Conservation (phyloP, 2,113 vertebrate genomes). For the Ceyx cyanopectus region DNA sequence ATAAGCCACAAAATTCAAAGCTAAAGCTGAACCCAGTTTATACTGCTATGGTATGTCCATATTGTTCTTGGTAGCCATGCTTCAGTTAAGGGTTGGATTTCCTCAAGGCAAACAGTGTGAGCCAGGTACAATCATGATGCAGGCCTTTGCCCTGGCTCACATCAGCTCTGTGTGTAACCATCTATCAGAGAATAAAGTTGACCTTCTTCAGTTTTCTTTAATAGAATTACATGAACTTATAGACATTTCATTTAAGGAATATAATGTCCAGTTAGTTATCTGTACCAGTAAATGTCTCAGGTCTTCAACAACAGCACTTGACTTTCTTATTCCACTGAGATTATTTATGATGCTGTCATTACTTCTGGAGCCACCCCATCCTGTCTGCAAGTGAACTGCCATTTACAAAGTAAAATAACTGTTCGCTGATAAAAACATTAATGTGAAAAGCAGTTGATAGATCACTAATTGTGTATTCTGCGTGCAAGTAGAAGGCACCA, state of each 20-base stretch:
- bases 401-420: background rate
- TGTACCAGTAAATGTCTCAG: background rate
- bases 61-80: background rate
- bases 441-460: background rate
- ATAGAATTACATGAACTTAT: background rate
- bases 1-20: background rate
- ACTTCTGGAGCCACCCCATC: background rate
- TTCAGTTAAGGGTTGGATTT: background rate
- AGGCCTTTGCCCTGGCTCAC: background rate
- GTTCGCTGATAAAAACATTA: background rate
- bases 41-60: background rate
- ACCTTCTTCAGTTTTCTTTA: background rate
- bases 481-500: background rate
- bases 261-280: background rate
- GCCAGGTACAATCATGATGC: background rate
- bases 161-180: fast-evolving
- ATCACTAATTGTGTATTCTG: background rate
- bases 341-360: background rate
- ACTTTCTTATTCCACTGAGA: background rate
- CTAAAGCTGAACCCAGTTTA: background rate
- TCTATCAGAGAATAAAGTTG: background rate
- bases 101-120: background rate
- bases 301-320: background rate
- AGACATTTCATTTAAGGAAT: background rate
- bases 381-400: background rate